phyloP scores from a whole-genome alignment of 2,797 vertebrate species.

The Ptychobarbus kaznakovi region DNA sequence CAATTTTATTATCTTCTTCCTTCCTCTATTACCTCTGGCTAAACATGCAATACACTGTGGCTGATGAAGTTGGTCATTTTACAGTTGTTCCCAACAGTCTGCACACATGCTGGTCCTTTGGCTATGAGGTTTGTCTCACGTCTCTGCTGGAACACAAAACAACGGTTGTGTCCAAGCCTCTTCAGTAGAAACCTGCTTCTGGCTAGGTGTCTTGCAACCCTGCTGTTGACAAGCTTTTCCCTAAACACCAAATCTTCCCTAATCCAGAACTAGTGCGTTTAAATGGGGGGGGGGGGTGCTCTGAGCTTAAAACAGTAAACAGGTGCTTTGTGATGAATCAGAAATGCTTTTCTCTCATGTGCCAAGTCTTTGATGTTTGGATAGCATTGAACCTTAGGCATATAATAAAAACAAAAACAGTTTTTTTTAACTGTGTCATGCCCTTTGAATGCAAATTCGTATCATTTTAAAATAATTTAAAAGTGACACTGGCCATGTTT shows the following conservation, averaged over 20 bases:
- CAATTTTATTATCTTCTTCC: constrained; percentile 7
- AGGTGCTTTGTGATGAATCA: constrained; percentile 31
- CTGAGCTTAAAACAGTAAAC: not conserved
- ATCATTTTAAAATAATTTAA: not conserved
- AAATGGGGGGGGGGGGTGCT: not conserved
- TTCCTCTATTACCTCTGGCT: constrained; percentile 22
- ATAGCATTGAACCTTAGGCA: constrained; percentile 14
- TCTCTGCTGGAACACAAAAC: constrained; percentile 48
- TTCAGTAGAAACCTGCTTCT: constrained; percentile 53
- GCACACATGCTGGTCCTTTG: constrained; percentile 32
- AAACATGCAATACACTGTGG: constrained; percentile 31
- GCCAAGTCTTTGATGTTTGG: constrained; percentile 36
- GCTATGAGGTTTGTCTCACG: constrained; percentile 46
- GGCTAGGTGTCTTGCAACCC: constrained; percentile 45
- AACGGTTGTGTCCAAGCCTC: constrained; percentile 44
- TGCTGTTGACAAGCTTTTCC: constrained; percentile 42
- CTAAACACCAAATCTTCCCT: constrained; percentile 14
- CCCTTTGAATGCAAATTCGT: not conserved
- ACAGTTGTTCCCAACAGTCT: constrained; percentile 46
- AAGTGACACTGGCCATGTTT: not conserved
- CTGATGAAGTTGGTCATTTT: constrained; percentile 47
- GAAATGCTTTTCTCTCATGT: constrained; percentile 13
- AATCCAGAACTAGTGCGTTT: not conserved
- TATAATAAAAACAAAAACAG: constrained; percentile 5
- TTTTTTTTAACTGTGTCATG: not conserved